These are phyloP conservation scores for Micoletzkya japonica DNA, from an alignment of 2,888 invertebrate genomes.

Conservation along the genomic window DNA sequence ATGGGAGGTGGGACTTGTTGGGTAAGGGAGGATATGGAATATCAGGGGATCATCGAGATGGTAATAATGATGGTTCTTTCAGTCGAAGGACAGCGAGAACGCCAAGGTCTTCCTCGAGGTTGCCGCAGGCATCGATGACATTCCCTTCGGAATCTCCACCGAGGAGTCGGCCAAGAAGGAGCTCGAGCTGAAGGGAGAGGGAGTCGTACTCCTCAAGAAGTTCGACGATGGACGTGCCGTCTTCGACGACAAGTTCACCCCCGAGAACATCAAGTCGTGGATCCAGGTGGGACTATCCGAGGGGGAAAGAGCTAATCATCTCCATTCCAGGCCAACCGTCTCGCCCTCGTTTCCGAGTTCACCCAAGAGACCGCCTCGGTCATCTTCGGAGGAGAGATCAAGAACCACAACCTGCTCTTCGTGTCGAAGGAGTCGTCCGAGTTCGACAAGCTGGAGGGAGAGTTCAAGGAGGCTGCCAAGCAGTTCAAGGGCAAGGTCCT, in stretches of 20 bases:
- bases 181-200: slow-evolving; percentile 78
- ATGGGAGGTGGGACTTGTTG: too few species aligned
- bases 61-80: slow-evolving; percentile 45
- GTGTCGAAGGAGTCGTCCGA: slow-evolving; percentile 82
- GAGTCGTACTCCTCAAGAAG: slow-evolving; percentile 83
- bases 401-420: slow-evolving; percentile 93
- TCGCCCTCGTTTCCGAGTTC: slow-evolving; percentile 64
- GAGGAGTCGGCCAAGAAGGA: slow-evolving; percentile 79
- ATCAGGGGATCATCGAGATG: not conserved
- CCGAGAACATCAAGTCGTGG: slow-evolving; percentile 50
- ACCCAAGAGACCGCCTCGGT: slow-evolving; percentile 81
- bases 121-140: slow-evolving; percentile 82
- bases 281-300: slow-evolving; percentile 49
- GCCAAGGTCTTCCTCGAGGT: slow-evolving; percentile 83
- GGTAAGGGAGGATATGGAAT: too few species aligned
- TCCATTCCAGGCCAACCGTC: slow-evolving; percentile 61
- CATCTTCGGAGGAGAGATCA: slow-evolving; percentile 96
- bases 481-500: slow-evolving; percentile 87
- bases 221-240: slow-evolving; percentile 63
- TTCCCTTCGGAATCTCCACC: slow-evolving; percentile 83
- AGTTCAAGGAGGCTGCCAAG: slow-evolving; percentile 82
- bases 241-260: slow-evolving; percentile 51
- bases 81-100: slow-evolving; percentile 77
- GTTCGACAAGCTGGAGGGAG: slow-evolving; percentile 79
- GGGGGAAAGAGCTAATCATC: slow-evolving; percentile 37